These are phyloP conservation scores for Lordiphosa andalusiaca DNA, from an alignment of 2,888 invertebrate genomes.

Conservation along the genomic window DNA sequence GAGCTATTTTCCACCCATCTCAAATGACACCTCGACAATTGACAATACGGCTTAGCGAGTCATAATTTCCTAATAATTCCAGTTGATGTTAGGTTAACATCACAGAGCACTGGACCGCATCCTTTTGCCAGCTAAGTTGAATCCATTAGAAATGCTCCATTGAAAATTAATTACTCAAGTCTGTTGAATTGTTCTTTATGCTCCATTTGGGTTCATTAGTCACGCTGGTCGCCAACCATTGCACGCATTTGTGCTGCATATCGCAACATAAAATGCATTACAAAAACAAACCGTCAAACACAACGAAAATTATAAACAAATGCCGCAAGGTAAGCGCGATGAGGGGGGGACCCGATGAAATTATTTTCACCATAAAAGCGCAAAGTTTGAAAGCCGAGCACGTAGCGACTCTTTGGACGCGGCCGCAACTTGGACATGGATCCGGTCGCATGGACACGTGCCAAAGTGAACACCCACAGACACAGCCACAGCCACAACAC, in stretches of 20 bases:
- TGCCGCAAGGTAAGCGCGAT: conserved; percentile 9
- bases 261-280: conserved; percentile 22
- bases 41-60: too few species aligned
- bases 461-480: conserved; percentile 16
- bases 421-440: conserved; percentile 28
- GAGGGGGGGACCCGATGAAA: conserved; percentile 6
- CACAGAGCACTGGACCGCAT: too few species aligned
- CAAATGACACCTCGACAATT: too few species aligned
- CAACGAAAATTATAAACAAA: conserved; percentile 50
- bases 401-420: conserved; percentile 46
- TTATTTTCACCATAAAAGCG: conserved; percentile 53
- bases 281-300: conserved; percentile 11
- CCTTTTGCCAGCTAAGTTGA: too few species aligned
- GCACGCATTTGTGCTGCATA: conserved; percentile 20
- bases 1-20: too few species aligned
- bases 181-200: conserved; percentile 18
- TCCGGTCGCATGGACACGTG: conserved; percentile 23
- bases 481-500: conserved; percentile 3
- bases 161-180: background rate
- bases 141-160: too few species aligned
- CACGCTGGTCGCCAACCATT: background rate
- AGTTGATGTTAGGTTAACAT: too few species aligned
- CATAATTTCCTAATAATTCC: too few species aligned
- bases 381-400: conserved; percentile 62
- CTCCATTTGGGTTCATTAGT: conserved; percentile 30